Evolutionary conservation across 2,888 invertebrate species (phyloP).

Genomic region (Scaptomyza polygonia): DNA sequence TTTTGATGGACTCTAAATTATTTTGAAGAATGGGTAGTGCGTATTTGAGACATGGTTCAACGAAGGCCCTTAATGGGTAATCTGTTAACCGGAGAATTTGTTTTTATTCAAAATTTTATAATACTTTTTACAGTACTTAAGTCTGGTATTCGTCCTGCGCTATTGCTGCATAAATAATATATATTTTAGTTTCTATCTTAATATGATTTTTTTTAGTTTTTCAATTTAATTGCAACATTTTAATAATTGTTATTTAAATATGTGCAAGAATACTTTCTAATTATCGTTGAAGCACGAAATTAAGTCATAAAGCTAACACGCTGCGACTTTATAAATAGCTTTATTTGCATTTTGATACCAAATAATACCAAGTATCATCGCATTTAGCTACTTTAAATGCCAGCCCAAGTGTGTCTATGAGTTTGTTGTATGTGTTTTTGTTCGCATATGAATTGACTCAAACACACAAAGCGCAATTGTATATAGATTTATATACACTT

Average conservation of each 20-base stretch:
- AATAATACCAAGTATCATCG: conserved; percentile 15
- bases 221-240: not conserved
- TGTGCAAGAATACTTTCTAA: not conserved
- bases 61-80: too few species aligned
- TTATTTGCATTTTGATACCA: conserved; percentile 12
- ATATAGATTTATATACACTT: conserved; percentile 16
- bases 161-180: too few species aligned
- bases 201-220: too few species aligned
- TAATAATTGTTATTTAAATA: not conserved
- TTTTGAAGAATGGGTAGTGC: not conserved
- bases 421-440: conserved; percentile 6
- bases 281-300: conserved; percentile 4
- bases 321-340: not conserved
- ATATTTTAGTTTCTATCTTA: too few species aligned
- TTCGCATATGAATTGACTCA: conserved; percentile 33
- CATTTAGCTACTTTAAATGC: conserved; percentile 61
- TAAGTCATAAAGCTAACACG: conserved; percentile 13
- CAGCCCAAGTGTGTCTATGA: conserved; percentile 39
- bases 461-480: conserved; percentile 1
- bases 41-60: too few species aligned
- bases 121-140: too few species aligned
- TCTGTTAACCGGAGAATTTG: too few species aligned
- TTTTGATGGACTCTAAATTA: too few species aligned
- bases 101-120: too few species aligned
- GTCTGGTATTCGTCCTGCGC: too few species aligned